These are phyloP conservation scores for Rana temporaria DNA, from an alignment of 2,113 vertebrate genomes.

Conservation along the genomic window DNA sequence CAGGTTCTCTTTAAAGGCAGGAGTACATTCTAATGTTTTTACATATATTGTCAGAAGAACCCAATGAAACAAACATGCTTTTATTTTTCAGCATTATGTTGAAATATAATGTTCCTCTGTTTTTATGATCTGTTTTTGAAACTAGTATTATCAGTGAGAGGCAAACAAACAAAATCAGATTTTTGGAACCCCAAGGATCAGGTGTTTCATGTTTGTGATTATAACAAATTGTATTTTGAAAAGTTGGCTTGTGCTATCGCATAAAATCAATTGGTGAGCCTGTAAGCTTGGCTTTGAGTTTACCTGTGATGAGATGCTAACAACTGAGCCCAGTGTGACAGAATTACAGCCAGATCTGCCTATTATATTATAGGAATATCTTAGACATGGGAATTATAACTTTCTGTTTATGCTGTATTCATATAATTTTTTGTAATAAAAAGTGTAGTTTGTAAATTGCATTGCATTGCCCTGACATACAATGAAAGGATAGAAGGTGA, in stretches of 20 bases:
- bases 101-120: too few species aligned
- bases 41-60: too few species aligned
- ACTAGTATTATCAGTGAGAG: background rate
- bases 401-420: too few species aligned
- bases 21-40: too few species aligned
- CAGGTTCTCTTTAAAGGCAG: too few species aligned
- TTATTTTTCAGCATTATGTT: too few species aligned
- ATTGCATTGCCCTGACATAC: too few species aligned
- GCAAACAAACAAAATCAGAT: background rate
- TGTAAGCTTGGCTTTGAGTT: slow-evolving; percentile 32
- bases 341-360: background rate
- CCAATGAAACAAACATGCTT: too few species aligned
- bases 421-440: too few species aligned
- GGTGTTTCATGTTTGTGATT: slow-evolving; percentile 13
- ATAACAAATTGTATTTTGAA: slow-evolving; percentile 22
- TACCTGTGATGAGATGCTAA: slow-evolving; percentile 1
- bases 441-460: too few species aligned
- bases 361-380: background rate
- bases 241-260: slow-evolving; percentile 2
- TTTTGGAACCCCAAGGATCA: background rate
- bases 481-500: too few species aligned
- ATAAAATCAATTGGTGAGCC: slow-evolving; percentile 29
- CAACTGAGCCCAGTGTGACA: slow-evolving; percentile 30
- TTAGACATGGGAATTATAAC: too few species aligned
- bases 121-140: background rate